Evolutionary conservation across 2,797 vertebrate species (phyloP), one percentile per base, ranked within the genome.

Genomic region (Borostomias antarcticus): DNA sequence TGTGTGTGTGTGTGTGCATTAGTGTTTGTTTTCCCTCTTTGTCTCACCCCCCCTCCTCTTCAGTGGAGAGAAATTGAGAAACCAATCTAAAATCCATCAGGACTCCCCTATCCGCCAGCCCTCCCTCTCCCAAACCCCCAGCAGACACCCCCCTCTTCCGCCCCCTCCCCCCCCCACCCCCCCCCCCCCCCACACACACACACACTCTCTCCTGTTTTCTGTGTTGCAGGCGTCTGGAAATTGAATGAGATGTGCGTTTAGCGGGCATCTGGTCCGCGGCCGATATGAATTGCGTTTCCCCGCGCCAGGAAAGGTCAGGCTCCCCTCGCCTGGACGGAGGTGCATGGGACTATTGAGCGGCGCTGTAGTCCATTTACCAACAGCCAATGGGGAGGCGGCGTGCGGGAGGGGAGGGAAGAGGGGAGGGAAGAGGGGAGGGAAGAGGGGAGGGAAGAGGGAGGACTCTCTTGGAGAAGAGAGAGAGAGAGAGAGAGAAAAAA

Each of bases 51-150:
- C 54, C 58, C 64, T 64, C 59, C 84, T 81, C 72, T 81, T 66
- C 76, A 87, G 84, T 85, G 86, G 88, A 86, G 86, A 90, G 87
- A 90, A 91, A 91, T 91, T 89, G 90, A 92, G 90, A 91, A 93
- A 91, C 90, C 90, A 92, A 92, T 93, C 89, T 92, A 92, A 92
- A 93, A 92, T 91, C 92, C 91, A 93, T 92, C 91, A 92, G 89
- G 87, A 90, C 85, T 88, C 86, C 82, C 86, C 85, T 88, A 81
- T 87, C 84, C 84, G 85, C 86, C 79, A 85, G 78, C 85, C 82
- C 75, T 40, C 74, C 75, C 67, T 74, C 29, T 37, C 37, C 56
- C 64, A 15, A 13, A 47, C 26, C 29, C 21, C 66, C 64, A 68
- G 66, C 56, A 68, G 61, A 59, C 21, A 54, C 58, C 56, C 62